Conservation (phyloP, 23 tunicate genomes). For the Aplidium turbinatum region DNA sequence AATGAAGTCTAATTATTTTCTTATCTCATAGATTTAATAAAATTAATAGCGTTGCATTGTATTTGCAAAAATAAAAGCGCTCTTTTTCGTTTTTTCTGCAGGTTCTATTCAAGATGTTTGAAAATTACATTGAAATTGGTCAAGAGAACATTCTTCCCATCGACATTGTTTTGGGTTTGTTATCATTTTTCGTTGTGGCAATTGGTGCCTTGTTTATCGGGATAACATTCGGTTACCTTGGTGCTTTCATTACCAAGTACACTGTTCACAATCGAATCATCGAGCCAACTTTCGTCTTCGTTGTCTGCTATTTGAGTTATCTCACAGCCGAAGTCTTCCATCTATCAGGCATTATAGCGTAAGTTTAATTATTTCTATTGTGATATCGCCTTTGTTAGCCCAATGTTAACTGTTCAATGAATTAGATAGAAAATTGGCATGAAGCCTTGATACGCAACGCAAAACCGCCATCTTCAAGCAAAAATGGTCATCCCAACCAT, state of each 20-base stretch:
- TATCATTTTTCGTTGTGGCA: constrained; percentile 87
- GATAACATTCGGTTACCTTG: constrained; percentile 77
- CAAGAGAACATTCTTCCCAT: constrained; percentile 44
- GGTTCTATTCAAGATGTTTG: constrained; percentile 83
- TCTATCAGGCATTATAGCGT: constrained; percentile 95
- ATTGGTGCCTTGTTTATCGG: constrained; percentile 90
- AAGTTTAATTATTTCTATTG: constrained; percentile 15
- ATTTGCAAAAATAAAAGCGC: no score
- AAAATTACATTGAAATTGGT: constrained; percentile 73
- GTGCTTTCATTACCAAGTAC: constrained; percentile 94
- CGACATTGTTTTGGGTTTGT: constrained; percentile 61
- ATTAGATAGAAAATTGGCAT: no score
- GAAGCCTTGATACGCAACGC: no score
- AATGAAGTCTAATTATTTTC: no score
- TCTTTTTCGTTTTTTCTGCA: constrained; percentile 43
- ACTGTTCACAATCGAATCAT: constrained; percentile 79
- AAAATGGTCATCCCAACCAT: no score
- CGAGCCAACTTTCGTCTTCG: constrained; percentile 97
- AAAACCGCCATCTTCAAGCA: no score
- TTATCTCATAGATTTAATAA: background rate
- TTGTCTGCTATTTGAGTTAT: constrained; percentile 87
- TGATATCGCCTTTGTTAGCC: background rate
- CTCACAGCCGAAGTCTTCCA: constrained; percentile 91
- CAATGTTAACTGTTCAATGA: no score
- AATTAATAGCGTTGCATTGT: no score